These are phyloP conservation scores for Dasypus novemcinctus DNA, from an alignment of 2,113 vertebrate species.

Conservation along the genomic window DNA sequence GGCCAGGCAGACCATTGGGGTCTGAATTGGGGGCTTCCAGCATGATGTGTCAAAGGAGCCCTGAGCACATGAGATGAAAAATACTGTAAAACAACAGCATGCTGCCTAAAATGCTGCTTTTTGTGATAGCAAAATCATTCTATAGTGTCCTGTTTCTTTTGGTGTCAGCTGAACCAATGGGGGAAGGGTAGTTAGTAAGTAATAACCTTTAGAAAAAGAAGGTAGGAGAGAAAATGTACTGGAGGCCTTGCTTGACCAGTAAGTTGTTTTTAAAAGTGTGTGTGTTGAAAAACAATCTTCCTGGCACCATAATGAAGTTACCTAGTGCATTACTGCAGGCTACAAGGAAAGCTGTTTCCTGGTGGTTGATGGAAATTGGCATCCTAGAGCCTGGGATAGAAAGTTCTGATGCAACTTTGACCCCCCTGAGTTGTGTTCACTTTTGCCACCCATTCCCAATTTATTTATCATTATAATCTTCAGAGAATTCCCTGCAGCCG, in stretches of 20 bases:
- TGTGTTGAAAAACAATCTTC: not conserved
- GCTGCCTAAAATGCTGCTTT: not conserved
- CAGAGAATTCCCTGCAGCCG: not conserved
- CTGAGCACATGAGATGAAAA: not conserved
- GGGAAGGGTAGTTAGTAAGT: conserved; percentile 34
- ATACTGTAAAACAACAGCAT: not conserved
- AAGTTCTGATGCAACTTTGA: not conserved
- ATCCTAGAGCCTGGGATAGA: not conserved
- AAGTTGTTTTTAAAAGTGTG: conserved; percentile 42
- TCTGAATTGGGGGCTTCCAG: not conserved
- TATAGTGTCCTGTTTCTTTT: not conserved
- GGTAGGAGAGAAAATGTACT: not conserved
- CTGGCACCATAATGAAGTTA: not conserved
- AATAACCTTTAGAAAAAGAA: conserved; percentile 17
- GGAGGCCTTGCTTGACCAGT: conserved; percentile 33
- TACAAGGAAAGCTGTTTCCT: not conserved
- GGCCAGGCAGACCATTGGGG: not conserved
- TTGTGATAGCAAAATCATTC: not conserved
- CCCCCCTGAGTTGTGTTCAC: not conserved
- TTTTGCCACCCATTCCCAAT: not conserved
- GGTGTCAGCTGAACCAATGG: conserved; percentile 5
- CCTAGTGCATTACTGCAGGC: not conserved
- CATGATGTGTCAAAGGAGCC: not conserved
- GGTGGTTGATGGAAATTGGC: not conserved
- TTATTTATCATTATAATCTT: not conserved